Evolutionary conservation across 2,888 invertebrate genomes (phyloP), one percentile per base, ranked within the genome.

Genomic region (Erpobdella octoculata): DNA sequence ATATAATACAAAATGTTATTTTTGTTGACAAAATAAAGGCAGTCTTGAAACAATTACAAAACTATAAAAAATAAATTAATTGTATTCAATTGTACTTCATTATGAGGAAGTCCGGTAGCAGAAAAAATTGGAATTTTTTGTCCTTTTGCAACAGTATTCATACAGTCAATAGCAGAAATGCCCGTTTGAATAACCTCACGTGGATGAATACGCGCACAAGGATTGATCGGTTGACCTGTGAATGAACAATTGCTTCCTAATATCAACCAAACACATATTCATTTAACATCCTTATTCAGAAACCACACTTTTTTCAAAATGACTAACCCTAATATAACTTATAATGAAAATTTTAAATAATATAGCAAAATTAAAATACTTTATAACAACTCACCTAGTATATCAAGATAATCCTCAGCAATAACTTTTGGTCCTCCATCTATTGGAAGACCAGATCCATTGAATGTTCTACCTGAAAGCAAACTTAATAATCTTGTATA

Each of bases 71-170:
- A n/a, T n/a, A n/a, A n/a, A n/a, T n/a, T 58, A 9, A 58, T n/a
- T 8, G 71, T n/a, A n/a, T n/a, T n/a, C n/a, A n/a, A n/a, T n/a
- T n/a, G 76, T 76, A 81, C 89, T 87, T 98, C 97, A 84, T 97
- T 98, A 86, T 98, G 97, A 0, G 97, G 97, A 81, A 98, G 86
- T 89, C 98, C 98, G 80, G 97, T 96, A 77, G 98, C 98, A 0
- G 98, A 98, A 88, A 98, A 98, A 85, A 98, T 98, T 70, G 98
- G 98, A 84, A 99, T 99, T 86, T 98, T 98, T 86, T 98, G 97
- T 35, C 98, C 98, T 86, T 98, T 89, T 78, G 98, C 98, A 85
- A 98, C 98, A 73, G 95, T 96, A 87, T 98, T 98, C 98, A 98
- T 98, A 79, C 97, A 95, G 84, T 98, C 98, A 79, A 98, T 98